Base-by-base conservation (phyloP, 2,113 vertebrate genomes). In the Azemiops feae region DNA sequence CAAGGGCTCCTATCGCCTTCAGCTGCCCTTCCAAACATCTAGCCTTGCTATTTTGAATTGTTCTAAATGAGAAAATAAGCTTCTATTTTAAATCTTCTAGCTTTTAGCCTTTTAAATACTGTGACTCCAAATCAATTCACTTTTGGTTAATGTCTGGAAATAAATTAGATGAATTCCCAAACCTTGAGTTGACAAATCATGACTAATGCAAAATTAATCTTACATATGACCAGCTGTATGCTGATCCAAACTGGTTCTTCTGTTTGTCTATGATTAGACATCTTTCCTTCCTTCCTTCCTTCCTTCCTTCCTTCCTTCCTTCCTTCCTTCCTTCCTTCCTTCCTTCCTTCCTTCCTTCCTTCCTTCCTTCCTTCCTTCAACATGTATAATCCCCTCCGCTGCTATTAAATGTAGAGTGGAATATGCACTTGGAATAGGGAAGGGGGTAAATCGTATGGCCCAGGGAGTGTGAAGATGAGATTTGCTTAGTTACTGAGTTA, bases 401-500 rank as follows among this genome's bases (percentile, higher is more conserved):
- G 90, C 89, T 90, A 64, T 89, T 0, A 69, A 95, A 94, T 96
- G 95, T 94, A 95, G 95, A 95, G 95, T 95, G 52, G 92, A 97
- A 97, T 96, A 94, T 39, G 91, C 88, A 92, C 92, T 92, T 90
- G 90, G 90, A 96, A 96, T 92, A 90, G 23, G 27, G 87, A 90
- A 81, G 94, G 87, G 96, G 94, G 58, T 88, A 96, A 96, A 95
- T 96, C 95, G 96, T 94, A 94, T 93, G 93, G 94, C 95, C 94
- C 96, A 95, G 95, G 93, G 96, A 96, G 95, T 89, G 95, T 95
- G 96, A 97, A 96, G 95, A 96, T 94, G 96, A 97, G 96, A 96
- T 95, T 97, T 95, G 95, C 96, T 97, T 95, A 95, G 96, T 94
- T 96, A 97, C 96, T 96, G 95, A 97, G 97, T 97, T 97, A 97